Base-by-base conservation (phyloP, 2,888 invertebrate species). In the Acanthacorydalis orientalis region DNA sequence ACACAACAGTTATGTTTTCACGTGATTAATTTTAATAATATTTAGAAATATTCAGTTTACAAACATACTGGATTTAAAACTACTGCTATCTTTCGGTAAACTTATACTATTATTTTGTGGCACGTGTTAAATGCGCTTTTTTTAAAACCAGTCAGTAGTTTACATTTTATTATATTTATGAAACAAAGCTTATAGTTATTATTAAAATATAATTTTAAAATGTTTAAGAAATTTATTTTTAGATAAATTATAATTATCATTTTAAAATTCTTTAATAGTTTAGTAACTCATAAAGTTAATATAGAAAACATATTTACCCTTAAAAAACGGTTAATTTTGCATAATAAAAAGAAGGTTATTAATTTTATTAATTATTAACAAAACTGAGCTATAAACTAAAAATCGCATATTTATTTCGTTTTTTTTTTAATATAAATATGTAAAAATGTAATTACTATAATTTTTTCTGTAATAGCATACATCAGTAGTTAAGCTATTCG, bases 21-120 rank as follows among this genome's bases (percentile, higher is more conserved):
- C 38, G 46, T 46, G 46, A 46, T 52, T 49, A 48, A 60, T 61
- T 61, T 60, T 57, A 57, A 56, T 59, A 65, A 66, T 64, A 62
- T 67, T 60, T 59, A 62, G 63, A 62, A 64, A 65, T 64, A 60
- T 64, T 65, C 67, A 68, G 67, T 68, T 68, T 68, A 68, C 67
- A 68, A 68, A 68, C 68, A 68, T 65, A 67, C 65, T 66, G 64
- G 62, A 61, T 61, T 60, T 16, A 31, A 31, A 63, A 64, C 63
- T 59, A 58, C 57, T 61, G 65, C 62, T 64, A 62, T 64, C 67
- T 65, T 59, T 60, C 63, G 64, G 63, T 56, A 56, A 54, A 56
- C 56, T 23, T 52, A 54, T 49, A 52, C 45, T 45, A 49, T 42
- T 52, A 52, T 57, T 58, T 60, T 59, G 33, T 32, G 47, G 42